Evolutionary conservation across 2,113 vertebrate species (phyloP).

Genomic region (Hymenochirus boettgeri): DNA sequence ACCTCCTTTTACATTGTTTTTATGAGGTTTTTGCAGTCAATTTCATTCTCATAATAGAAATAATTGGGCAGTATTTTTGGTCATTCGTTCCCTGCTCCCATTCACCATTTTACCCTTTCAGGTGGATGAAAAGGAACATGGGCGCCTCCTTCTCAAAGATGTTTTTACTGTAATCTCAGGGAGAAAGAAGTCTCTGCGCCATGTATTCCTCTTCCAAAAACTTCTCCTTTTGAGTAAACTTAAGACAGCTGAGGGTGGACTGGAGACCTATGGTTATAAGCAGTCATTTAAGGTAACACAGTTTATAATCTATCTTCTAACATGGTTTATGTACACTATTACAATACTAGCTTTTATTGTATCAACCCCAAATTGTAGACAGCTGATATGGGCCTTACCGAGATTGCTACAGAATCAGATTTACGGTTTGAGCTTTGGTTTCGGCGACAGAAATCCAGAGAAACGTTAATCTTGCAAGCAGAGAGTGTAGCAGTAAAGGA

Average conservation of each 20-base stretch:
- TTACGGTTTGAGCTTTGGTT: slow-evolving; percentile 84
- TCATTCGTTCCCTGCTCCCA: too few species aligned
- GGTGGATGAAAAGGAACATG: slow-evolving; percentile 68
- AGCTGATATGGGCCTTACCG: slow-evolving; percentile 84
- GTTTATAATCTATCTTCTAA: too few species aligned
- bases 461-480: slow-evolving; percentile 76
- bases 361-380: slow-evolving; percentile 55
- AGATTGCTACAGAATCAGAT: slow-evolving; percentile 74
- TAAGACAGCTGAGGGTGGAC: slow-evolving; percentile 65
- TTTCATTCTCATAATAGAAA: too few species aligned
- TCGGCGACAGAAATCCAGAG: slow-evolving; percentile 66
- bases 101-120: too few species aligned
- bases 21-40: too few species aligned
- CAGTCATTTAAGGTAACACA: slow-evolving; percentile 68
- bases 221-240: slow-evolving; percentile 79
- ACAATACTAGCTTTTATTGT: too few species aligned
- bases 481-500: slow-evolving; percentile 59
- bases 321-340: too few species aligned
- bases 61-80: too few species aligned
- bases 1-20: too few species aligned
- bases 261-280: slow-evolving; percentile 69
- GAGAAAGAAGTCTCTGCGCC: slow-evolving; percentile 72
- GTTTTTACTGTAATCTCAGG: slow-evolving; percentile 74
- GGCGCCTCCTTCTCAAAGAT: slow-evolving; percentile 78
- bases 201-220: slow-evolving; percentile 82